Percentiles rank a stretch among this genome's conserved stretches.
Evolutionary conservation across 2,888 invertebrate species (phyloP).

Genomic region (Drosophila pseudotakahashii): DNA sequence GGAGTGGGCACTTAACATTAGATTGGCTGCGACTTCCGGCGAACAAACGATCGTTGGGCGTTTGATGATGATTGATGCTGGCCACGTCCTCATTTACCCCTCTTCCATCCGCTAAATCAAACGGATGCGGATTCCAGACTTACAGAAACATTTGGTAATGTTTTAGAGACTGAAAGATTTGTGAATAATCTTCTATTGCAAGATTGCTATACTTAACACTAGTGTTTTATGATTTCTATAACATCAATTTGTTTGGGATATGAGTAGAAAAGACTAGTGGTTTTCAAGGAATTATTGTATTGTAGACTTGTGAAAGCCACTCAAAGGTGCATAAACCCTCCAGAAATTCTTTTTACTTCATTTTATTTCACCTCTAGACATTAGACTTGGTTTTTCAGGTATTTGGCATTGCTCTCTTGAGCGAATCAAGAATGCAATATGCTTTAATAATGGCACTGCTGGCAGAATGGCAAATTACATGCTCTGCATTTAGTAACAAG

Average conservation of each 20-base stretch:
- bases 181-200: too few species aligned
- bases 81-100: constrained; percentile 3
- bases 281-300: too few species aligned
- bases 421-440: constrained; percentile 45
- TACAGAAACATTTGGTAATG: not conserved
- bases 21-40: constrained; percentile 77
- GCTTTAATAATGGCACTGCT: constrained; percentile 60
- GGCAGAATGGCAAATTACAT: constrained; percentile 67
- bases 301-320: too few species aligned
- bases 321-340: too few species aligned
- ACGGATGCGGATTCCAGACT: not conserved
- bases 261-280: too few species aligned
- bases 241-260: too few species aligned
- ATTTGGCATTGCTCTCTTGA: constrained; percentile 26
- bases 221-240: too few species aligned
- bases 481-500: constrained; percentile 74
- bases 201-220: too few species aligned
- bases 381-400: constrained; percentile 3
- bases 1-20: constrained; percentile 76
- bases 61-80: constrained; percentile 72
- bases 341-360: too few species aligned
- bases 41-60: constrained; percentile 51
- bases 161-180: too few species aligned
- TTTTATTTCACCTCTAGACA: not conserved
- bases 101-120: not conserved